These are phyloP conservation scores for Dasypolia templi DNA, from an alignment of 2,888 invertebrate genomes.

Conservation along the genomic window DNA sequence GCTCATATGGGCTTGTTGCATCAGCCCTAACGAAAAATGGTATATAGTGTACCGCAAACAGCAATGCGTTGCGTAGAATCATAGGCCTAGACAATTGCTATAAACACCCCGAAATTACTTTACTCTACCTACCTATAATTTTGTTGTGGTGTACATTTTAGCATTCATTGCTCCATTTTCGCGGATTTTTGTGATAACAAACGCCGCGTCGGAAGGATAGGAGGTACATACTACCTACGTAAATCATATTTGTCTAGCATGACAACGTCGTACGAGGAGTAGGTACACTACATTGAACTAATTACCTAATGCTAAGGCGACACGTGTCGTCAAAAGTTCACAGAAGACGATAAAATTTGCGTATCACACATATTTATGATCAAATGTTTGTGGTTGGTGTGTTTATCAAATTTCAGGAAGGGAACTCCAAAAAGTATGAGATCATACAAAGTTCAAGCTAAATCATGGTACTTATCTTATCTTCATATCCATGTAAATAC, in stretches of 20 bases:
- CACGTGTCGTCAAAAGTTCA: conserved; percentile 26
- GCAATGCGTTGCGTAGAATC: background rate
- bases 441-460: conserved; percentile 5
- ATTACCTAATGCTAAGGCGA: conserved; percentile 8
- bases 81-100: background rate
- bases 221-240: background rate
- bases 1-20: background rate
- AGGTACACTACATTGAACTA: background rate
- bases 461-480: too few relatives aligned
- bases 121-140: background rate
- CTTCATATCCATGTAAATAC: too few relatives aligned
- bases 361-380: conserved; percentile 40
- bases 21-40: background rate
- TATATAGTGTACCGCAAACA: background rate
- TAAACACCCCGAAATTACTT: too few relatives aligned
- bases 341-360: conserved; percentile 32
- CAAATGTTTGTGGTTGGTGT: conserved; percentile 38
- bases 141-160: background rate
- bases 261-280: background rate
- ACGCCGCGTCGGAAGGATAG: background rate
- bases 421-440: conserved; percentile 4
- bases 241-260: background rate
- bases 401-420: conserved; percentile 32
- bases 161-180: background rate
- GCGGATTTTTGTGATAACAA: too few relatives aligned